Evolutionary conservation across 1,140 invertebrate genomes (phyloP).

Genomic region (Protaetia brevitarsis): DNA sequence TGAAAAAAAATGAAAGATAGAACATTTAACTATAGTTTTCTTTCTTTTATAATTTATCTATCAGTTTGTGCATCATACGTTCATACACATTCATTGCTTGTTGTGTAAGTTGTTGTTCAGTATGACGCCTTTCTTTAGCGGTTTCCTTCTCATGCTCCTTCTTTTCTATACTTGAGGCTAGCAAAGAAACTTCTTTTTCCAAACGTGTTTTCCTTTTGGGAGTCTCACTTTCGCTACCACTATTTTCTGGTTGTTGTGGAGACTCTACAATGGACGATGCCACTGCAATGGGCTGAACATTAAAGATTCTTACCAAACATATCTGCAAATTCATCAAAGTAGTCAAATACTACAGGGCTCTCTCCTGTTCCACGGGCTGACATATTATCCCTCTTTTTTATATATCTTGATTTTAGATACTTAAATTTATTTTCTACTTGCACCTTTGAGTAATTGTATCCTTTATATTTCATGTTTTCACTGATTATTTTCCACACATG

Average conservation of each 20-base stretch:
- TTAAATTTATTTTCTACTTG: constrained; percentile 21
- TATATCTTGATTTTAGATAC: constrained; percentile 20
- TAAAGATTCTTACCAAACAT: constrained; percentile 25
- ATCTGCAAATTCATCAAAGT: constrained; percentile 25
- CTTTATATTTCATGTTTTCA: background rate
- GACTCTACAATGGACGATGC: constrained; percentile 11
- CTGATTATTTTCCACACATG: background rate
- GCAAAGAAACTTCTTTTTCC: background rate
- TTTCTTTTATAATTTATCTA: constrained; percentile 14
- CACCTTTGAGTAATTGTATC: background rate
- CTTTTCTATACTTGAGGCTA: background rate
- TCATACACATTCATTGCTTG: constrained; percentile 5
- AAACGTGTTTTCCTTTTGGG: background rate
- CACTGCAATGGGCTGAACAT: constrained; percentile 20
- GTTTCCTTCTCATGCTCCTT: constrained; percentile 10
- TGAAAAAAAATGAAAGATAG: too few species aligned
- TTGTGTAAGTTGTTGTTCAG: background rate
- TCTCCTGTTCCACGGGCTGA: background rate
- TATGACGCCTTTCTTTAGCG: background rate
- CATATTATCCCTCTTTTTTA: constrained; percentile 24
- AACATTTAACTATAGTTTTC: too few species aligned
- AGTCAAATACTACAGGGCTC: constrained; percentile 11
- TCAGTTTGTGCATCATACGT: background rate
- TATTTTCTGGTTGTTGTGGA: background rate
- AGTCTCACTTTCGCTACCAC: background rate